Evolutionary conservation across 2,888 invertebrate genomes (phyloP), one percentile per base, ranked within the genome.

Genomic region (Oscheius myriophilus): DNA sequence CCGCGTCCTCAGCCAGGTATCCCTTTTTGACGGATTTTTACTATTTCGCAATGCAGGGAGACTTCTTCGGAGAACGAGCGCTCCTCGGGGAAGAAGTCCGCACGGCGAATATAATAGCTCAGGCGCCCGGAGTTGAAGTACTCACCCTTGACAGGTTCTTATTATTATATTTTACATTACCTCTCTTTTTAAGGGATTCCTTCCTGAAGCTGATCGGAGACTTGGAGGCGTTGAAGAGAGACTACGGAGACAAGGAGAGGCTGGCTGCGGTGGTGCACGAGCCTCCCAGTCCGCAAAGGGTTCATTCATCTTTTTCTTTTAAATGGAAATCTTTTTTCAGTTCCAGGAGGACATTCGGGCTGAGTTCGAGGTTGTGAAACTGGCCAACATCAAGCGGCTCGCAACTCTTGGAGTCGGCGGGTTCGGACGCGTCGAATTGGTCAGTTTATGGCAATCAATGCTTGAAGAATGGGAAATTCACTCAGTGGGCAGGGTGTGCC

Each of bases 341-440:
- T 59, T 41, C 62, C 55, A 57, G 61, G 72, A 63, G 51, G 72
- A 67, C 41, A 75, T 84, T 87, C 84, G 87, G 41, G 85, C 86
- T 61, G 89, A 90, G 75, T 89, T 91, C 86, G 90, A 90, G 33
- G 90, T 91, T 72, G 90, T 96, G 39, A 90, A 91, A 67, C 88
- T 96, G 55, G 90, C 91, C 33, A 93, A 95, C 83, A 89, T 96
- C 78, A 92, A 92, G 82, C 91, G 92, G 70, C 89, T 93, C 21
- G 92, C 92, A 25, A 95, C 94, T 0, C 89, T 96, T 77, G 96
- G 96, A 0, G 92, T 95, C 16, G 96, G 96, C 6, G 95, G 95
- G 1, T 95, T 95, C 86, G 95, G 95, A 0, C 90, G 94, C 1
- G 95, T 95, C 0, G 94, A 87, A 52, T 67, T 87, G 76, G 87